phyloP scores from a whole-genome alignment of 2,113 vertebrate genomes.

The Anas platyrhynchos region DNA sequence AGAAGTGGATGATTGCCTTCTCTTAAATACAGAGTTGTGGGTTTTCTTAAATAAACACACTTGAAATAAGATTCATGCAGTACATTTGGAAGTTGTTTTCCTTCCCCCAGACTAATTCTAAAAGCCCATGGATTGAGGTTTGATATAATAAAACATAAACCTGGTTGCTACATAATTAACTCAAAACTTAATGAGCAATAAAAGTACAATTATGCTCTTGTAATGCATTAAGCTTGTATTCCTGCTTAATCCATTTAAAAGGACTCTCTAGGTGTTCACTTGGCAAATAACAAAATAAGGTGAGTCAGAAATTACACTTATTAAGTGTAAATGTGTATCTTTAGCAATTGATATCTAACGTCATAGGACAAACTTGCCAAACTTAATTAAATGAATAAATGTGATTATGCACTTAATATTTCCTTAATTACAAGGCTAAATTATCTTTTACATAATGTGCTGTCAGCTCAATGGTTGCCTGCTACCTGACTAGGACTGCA shows the following conservation, averaged over 20 bases:
- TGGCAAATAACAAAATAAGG: conserved; percentile 3
- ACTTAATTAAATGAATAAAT: conserved; percentile 62
- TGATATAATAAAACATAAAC: conserved; percentile 32
- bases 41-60: not conserved
- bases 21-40: not conserved
- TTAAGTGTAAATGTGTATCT: conserved; percentile 62
- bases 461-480: not conserved
- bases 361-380: conserved; percentile 46
- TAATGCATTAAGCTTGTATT: conserved; percentile 54
- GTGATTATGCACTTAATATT: conserved; percentile 53
- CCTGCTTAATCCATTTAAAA: conserved; percentile 57
- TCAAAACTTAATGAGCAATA: conserved; percentile 75
- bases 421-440: conserved; percentile 53
- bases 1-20: not conserved
- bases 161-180: conserved; percentile 75
- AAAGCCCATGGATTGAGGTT: not conserved
- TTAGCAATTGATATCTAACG: conserved; percentile 44
- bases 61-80: not conserved
- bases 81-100: not conserved
- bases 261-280: conserved; percentile 31
- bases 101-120: not conserved
- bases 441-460: not conserved
- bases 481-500: conserved; percentile 6
- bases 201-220: conserved; percentile 72
- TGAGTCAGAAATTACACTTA: conserved; percentile 44